Conservation (phyloP, 2,113 vertebrate species). For the Progne subis region DNA sequence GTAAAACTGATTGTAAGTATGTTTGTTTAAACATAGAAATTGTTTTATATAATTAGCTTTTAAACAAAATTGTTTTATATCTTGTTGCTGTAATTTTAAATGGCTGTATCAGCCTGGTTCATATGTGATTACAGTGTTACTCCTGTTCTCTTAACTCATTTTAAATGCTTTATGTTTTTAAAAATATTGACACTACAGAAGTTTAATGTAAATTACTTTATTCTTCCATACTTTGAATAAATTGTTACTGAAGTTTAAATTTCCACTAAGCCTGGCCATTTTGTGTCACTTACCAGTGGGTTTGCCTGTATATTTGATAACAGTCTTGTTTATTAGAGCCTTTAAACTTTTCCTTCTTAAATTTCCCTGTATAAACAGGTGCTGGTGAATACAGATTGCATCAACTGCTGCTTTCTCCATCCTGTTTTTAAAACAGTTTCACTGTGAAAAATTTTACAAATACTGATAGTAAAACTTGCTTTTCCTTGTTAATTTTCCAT, state of each 20-base stretch:
- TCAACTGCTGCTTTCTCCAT: neutral
- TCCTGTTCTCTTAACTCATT: neutral
- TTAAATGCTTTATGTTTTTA: neutral
- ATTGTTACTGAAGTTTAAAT: neutral
- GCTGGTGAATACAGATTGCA: neutral
- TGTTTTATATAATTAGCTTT: neutral
- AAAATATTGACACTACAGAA: neutral
- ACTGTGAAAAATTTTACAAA: neutral
- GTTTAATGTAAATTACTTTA: neutral
- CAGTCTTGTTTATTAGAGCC: neutral
- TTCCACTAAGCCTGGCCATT: neutral
- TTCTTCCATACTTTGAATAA: constrained; percentile 11
- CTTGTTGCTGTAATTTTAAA: neutral
- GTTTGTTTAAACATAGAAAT: neutral
- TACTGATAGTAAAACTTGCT: neutral
- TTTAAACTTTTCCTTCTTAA: neutral
- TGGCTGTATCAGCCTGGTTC: neutral
- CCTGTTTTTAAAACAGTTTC: neutral
- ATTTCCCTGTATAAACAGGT: neutral
- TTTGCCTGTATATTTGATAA: neutral
- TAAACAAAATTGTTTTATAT: neutral
- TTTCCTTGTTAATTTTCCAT: neutral
- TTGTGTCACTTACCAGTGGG: neutral
- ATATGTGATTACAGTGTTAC: neutral
- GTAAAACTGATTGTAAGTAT: neutral